phyloP scores from a whole-genome alignment of 2,888 invertebrate genomes.

The Latrodectus hesperus region DNA sequence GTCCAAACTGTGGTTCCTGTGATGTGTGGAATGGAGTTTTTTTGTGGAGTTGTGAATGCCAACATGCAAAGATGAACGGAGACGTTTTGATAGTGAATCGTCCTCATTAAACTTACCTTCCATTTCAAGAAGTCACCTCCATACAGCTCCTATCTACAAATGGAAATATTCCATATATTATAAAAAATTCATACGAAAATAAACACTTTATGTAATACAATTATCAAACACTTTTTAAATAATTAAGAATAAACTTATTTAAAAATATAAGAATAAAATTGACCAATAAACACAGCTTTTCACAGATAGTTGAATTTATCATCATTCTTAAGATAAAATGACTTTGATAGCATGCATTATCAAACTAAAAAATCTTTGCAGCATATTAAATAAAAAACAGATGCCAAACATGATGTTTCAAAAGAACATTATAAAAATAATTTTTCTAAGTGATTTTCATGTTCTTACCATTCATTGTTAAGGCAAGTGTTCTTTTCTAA shows the following conservation, averaged over 20 bases:
- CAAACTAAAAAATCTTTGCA: too few relatives aligned
- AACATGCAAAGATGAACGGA: constrained; percentile 64
- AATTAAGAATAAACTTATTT: not conserved
- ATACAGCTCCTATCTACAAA: constrained; percentile 9
- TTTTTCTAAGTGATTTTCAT: too few relatives aligned
- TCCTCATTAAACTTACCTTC: constrained; percentile 42
- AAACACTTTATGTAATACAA: not conserved
- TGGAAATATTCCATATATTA: not conserved
- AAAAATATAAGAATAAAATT: not conserved
- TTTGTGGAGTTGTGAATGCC: constrained; percentile 41
- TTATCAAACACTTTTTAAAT: not conserved
- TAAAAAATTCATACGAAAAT: not conserved
- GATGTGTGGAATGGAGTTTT: constrained; percentile 36
- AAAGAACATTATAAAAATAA: too few relatives aligned
- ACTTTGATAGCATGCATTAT: too few relatives aligned
- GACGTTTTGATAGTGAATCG: constrained; percentile 59
- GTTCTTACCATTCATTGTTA: too few relatives aligned
- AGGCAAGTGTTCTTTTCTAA: too few relatives aligned
- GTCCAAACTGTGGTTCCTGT: constrained; percentile 66
- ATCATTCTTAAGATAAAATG: too few relatives aligned
- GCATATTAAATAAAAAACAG: too few relatives aligned
- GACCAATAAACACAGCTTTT: not conserved
- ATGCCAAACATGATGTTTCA: too few relatives aligned
- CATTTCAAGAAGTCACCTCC: constrained; percentile 37
- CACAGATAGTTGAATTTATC: not conserved